Evolutionary conservation across 1,140 invertebrate genomes (phyloP), one percentile per base, ranked within the genome.

Genomic region (Dendrolimus punctatus): DNA sequence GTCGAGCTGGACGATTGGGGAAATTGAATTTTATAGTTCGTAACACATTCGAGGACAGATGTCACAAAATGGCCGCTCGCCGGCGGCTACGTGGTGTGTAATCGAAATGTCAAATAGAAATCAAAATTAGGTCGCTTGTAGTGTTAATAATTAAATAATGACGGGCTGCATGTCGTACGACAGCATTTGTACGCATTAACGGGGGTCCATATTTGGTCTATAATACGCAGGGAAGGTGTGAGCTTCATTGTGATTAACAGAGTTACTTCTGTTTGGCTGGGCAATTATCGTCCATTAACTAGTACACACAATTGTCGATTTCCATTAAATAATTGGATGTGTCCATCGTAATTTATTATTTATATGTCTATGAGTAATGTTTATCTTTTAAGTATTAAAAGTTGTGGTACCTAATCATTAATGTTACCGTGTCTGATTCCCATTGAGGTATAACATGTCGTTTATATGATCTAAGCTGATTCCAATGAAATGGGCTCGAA

Each of bases 11-110:
- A 80, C 80, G 83, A 85, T 86, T 83, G 83, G 80, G 83, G 80
- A 86, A 86, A 86, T 86, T 86, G 83, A 86, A 86, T 86, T 86
- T 86, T 86, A 85, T 86, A 86, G 79, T 80, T 83, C 64, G 73
- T 73, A 82, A 83, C 83, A 85, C 80, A 82, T 77, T 73, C 64
- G 72, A 79, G 76, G 80, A 86, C 83, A 86, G 80, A 85, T 86
- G 83, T 86, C 81, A 80, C 76, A 83, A 83, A 84, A 84, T 84
- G 76, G 76, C 68, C 59, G 76, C 62, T 51, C 62, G 71, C 78
- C 74, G 60, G 62, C 68, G 74, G 78, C 73, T 68, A 73, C 62
- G 65, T 60, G 66, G 58, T 62, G 68, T 62, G 71, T 81, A 76
- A 86, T 80, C 71, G 71, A 83, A 86, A 80, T 80, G 80, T 86